Evolutionary conservation across 2,113 vertebrate species (phyloP).

Genomic region (Platichthys stellatus): DNA sequence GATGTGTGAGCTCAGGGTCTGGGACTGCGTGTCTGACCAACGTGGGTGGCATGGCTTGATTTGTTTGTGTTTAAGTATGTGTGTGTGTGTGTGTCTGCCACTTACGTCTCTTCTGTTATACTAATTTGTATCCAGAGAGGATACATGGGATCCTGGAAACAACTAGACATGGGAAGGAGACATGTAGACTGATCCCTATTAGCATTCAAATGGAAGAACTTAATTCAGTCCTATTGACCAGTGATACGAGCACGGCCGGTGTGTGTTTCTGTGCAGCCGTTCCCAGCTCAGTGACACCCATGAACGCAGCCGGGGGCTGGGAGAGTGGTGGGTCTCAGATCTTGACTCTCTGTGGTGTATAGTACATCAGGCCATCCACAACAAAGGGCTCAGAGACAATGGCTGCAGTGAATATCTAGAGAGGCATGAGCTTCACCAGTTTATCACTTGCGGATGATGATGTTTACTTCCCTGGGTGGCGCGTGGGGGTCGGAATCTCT

Average conservation of each 20-base stretch:
- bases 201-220: slow-evolving; percentile 56
- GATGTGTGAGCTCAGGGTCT: slow-evolving; percentile 3
- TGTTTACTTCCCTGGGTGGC: slow-evolving; percentile 31
- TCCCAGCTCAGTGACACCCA: slow-evolving; percentile 34
- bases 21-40: slow-evolving; percentile 7
- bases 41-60: neutral
- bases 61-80: slow-evolving; percentile 8
- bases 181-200: slow-evolving; percentile 40
- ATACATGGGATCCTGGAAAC: slow-evolving; percentile 28
- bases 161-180: slow-evolving; percentile 48
- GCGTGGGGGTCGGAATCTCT: slow-evolving; percentile 35
- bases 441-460: slow-evolving; percentile 24
- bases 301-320: neutral
- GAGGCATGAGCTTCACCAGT: slow-evolving; percentile 20
- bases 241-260: slow-evolving; percentile 10
- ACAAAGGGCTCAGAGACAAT: slow-evolving; percentile 48
- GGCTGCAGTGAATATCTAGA: slow-evolving; percentile 30
- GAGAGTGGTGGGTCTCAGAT: slow-evolving; percentile 49
- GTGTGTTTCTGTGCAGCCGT: slow-evolving; percentile 30
- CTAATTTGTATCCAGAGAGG: slow-evolving; percentile 25
- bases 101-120: neutral
- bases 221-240: slow-evolving; percentile 35
- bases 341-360: slow-evolving; percentile 40
- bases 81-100: neutral
- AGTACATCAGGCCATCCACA: slow-evolving; percentile 45